Evolutionary conservation across 2,113 vertebrate species (phyloP), one percentile per base, ranked within the genome.

Genomic region (Salvelinus alpinus): DNA sequence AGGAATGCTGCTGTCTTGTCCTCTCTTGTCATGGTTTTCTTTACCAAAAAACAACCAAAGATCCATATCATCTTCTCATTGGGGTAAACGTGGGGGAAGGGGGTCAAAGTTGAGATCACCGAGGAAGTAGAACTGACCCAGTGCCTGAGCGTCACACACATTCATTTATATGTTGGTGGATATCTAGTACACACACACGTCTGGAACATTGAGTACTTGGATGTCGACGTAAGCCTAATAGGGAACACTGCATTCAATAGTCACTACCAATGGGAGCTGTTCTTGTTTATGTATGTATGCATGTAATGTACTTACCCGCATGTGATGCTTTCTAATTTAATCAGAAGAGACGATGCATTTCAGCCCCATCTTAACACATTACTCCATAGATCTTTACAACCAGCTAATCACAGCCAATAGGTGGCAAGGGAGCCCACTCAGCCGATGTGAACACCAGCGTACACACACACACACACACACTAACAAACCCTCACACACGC

Each of bases 311-410:
- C 81, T 64, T 54, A 54, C 51, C 51, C 16, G 83, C 81, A 54
- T 66, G 62, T 64, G 85, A 75, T 71, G 72, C 72, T 51, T 70
- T 80, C 29, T 77, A 84, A 85, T 88, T 86, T 62, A 87, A 87
- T 87, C 87, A 86, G 83, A 79, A 80, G 74, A 80, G 83, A 85
- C 84, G 80, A 24, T 78, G 81, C 84, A 78, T 78, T 86, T 89
- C 82, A 73, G 82, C 74, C 66, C 73, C 71, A 79, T 85, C 73
- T 78, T 67, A 84, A 78, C 83, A 86, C 80, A 88, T 88, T 79
- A 80, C 72, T 84, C 4, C 72, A 73, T 77, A 81, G 64, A 78
- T 82, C 79, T 82, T 88, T 79, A 82, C 84, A 80, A 74, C 77
- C 74, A 75, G 81, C 80, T 86, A 88, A 88, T 22, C 82, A 8